These are phyloP conservation scores for Drosophila buzzatii DNA, from an alignment of 2,888 invertebrate genomes.

Conservation along the genomic window DNA sequence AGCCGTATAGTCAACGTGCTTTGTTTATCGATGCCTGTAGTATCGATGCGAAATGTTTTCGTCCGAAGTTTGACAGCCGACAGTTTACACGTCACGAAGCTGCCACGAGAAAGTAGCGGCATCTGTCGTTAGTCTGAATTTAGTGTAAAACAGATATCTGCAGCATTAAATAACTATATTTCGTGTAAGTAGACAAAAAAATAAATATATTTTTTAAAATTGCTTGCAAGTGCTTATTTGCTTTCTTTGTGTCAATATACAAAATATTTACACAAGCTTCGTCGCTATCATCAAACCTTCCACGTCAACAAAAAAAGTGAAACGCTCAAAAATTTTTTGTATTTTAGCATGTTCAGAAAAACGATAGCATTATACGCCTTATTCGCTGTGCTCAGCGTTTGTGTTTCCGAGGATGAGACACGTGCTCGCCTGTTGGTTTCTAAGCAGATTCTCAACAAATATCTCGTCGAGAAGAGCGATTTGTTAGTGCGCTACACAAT, in stretches of 20 bases:
- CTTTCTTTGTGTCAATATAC: slow-evolving; percentile 4
- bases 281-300: slow-evolving; percentile 54
- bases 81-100: slow-evolving; percentile 82
- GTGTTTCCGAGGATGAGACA: slow-evolving; percentile 87
- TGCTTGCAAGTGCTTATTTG: background rate
- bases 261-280: background rate
- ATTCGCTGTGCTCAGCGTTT: slow-evolving; percentile 75
- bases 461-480: slow-evolving; percentile 98
- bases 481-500: slow-evolving; percentile 97
- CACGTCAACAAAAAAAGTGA: slow-evolving; percentile 81
- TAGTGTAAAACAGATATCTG: slow-evolving; percentile 52
- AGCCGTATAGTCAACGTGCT: background rate
- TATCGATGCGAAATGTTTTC: slow-evolving; percentile 28
- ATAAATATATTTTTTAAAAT: background rate
- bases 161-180: slow-evolving; percentile 41
- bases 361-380: slow-evolving; percentile 66
- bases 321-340: slow-evolving; percentile 38
- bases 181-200: slow-evolving; percentile 59
- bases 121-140: slow-evolving; percentile 31
- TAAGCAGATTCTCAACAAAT: slow-evolving; percentile 97
- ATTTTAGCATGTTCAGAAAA: slow-evolving; percentile 72
- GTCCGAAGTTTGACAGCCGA: slow-evolving; percentile 81
- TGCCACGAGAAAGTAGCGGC: slow-evolving; percentile 67
- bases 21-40: slow-evolving; percentile 20
- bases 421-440: slow-evolving; percentile 94